phyloP scores from a whole-genome alignment of 2,797 vertebrate species.

The Sorex maritimensis region DNA sequence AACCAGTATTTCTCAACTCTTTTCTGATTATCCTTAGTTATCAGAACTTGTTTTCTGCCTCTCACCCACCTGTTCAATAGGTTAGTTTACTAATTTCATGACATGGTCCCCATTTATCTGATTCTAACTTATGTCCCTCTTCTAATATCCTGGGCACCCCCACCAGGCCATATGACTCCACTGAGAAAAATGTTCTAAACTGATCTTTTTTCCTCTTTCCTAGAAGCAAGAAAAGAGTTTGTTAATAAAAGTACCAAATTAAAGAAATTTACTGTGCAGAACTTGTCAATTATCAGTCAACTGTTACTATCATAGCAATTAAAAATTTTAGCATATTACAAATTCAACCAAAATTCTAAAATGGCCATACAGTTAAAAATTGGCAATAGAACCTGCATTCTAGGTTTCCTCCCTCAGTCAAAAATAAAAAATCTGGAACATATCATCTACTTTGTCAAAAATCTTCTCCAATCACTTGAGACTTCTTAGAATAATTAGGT shows the following conservation, averaged over 20 bases:
- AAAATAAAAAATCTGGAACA: not conserved
- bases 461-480: not conserved
- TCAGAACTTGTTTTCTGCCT: no score
- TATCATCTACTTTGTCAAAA: slow-evolving; percentile 25
- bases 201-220: not conserved
- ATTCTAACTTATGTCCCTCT: no score
- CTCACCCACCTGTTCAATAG: no score
- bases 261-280: not conserved
- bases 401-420: slow-evolving; percentile 3
- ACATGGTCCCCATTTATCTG: no score
- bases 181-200: no score
- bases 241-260: not conserved
- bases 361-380: not conserved
- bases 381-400: not conserved
- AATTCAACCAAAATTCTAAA: slow-evolving; percentile 41
- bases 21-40: no score
- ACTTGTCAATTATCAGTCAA: not conserved
- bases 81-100: no score
- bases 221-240: not conserved
- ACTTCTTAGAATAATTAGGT: slow-evolving; percentile 47
- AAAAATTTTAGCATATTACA: not conserved
- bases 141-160: no score
- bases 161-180: no score
- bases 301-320: not conserved
- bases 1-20: not conserved